These are phyloP conservation scores for Rotaria sp. DNA, from an alignment of 2,888 invertebrate species.

Conservation along the genomic window DNA sequence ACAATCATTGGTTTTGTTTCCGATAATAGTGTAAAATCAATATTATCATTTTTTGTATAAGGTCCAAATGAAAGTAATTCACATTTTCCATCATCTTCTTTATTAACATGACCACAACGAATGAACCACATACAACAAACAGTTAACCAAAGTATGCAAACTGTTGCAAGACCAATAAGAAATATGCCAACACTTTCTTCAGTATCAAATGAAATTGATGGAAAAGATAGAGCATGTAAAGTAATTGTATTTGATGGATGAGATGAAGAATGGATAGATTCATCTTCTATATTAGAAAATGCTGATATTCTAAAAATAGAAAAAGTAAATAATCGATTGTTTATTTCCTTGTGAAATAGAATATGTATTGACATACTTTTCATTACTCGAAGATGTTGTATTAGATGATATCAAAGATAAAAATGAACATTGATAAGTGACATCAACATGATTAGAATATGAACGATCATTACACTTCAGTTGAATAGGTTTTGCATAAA, in stretches of 20 bases:
- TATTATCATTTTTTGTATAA: not conserved
- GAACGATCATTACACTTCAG: not conserved
- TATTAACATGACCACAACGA: not conserved
- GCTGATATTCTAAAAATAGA: not conserved
- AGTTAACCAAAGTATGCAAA: not conserved
- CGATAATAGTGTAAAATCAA: not conserved
- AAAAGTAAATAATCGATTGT: not conserved
- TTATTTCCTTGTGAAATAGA: no score
- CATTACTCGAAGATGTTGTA: not conserved
- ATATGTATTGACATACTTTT: not conserved
- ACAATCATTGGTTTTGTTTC: not conserved
- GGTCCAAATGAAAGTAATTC: not conserved
- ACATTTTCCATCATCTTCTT: not conserved
- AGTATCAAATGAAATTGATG: not conserved
- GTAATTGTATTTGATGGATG: not conserved
- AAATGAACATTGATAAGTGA: slow-evolving; percentile 15
- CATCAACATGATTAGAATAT: not conserved
- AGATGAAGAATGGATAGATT: not conserved
- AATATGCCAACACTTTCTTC: not conserved
- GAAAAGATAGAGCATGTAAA: not conserved
- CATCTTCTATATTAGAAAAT: not conserved
- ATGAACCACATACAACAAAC: slow-evolving; percentile 2
- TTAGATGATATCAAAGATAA: not conserved
- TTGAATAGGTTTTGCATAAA: not conserved
- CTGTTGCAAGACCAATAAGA: not conserved